These are phyloP conservation scores for Mizuhopecten yessoensis DNA, from an alignment of 1,140 invertebrate species.

Conservation along the genomic window DNA sequence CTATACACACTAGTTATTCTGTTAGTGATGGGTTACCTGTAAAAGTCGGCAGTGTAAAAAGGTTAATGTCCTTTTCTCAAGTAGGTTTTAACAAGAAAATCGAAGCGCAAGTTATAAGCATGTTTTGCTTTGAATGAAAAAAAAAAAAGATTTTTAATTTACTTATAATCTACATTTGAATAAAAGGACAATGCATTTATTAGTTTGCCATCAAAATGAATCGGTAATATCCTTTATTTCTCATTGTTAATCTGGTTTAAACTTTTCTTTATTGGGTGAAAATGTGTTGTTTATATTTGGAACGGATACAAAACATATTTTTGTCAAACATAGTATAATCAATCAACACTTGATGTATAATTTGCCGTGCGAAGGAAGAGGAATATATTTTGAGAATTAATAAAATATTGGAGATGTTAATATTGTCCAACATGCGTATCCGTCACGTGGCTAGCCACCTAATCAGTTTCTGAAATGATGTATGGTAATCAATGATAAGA, in stretches of 20 bases:
- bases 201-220: background rate
- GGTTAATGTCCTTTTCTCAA: background rate
- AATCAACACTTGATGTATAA: background rate
- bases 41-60: background rate
- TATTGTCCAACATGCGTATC: conserved; percentile 25
- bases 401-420: background rate
- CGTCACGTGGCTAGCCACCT: conserved; percentile 3
- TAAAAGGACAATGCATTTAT: background rate
- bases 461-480: background rate
- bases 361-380: background rate
- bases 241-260: background rate
- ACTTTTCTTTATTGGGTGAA: background rate
- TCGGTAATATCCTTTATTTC: background rate
- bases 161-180: too few relatives aligned
- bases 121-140: too few relatives aligned
- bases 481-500: background rate
- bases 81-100: background rate
- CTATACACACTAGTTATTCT: too few relatives aligned
- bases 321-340: background rate
- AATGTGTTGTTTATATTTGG: conserved; percentile 34
- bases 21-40: too few relatives aligned
- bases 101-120: too few relatives aligned
- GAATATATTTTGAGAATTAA: conserved; percentile 18
- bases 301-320: conserved; percentile 19
- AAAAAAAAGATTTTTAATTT: too few relatives aligned